A percentile compares a stretch with the other conserved stretches of the same genome.
These are phyloP conservation scores for Heliconius eleuchia DNA, from an alignment of 1,140 invertebrate genomes.

Conservation along the genomic window DNA sequence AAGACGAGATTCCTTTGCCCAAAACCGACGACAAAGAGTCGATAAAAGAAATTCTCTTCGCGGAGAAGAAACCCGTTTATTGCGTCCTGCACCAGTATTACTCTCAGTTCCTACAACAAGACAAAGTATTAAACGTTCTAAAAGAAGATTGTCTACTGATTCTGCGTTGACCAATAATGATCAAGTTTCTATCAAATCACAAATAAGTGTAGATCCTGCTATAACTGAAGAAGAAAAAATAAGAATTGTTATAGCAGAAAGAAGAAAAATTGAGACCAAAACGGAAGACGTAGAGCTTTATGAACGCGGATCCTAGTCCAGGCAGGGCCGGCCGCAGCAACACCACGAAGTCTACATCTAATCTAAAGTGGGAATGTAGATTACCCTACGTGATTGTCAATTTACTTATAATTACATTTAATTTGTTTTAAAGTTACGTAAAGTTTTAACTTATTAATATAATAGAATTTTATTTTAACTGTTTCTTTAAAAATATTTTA, in stretches of 20 bases:
- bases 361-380: conserved; percentile 37
- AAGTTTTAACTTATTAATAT: neutral
- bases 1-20: conserved; percentile 63
- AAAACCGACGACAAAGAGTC: conserved; percentile 66
- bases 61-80: conserved; percentile 68
- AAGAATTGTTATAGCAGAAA: conserved; percentile 77
- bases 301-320: conserved; percentile 77
- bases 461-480: neutral
- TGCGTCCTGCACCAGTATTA: conserved; percentile 62
- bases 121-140: conserved; percentile 58
- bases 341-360: conserved; percentile 79
- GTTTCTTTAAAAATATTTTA: neutral
- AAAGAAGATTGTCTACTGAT: conserved; percentile 62
- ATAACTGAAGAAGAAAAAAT: conserved; percentile 77
- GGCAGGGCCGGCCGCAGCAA: conserved; percentile 76
- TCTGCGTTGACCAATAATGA: conserved; percentile 56
- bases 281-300: conserved; percentile 71
- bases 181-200: conserved; percentile 49
- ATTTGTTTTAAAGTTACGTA: neutral
- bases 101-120: conserved; percentile 65
- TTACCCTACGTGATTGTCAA: conserved; percentile 25
- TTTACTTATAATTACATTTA: neutral
- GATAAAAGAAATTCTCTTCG: conserved; percentile 71
- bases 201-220: conserved; percentile 54
- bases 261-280: conserved; percentile 75